These are phyloP conservation scores for Phalanger gymnotis DNA, from an alignment of 2,797 vertebrate species.

Conservation along the genomic window DNA sequence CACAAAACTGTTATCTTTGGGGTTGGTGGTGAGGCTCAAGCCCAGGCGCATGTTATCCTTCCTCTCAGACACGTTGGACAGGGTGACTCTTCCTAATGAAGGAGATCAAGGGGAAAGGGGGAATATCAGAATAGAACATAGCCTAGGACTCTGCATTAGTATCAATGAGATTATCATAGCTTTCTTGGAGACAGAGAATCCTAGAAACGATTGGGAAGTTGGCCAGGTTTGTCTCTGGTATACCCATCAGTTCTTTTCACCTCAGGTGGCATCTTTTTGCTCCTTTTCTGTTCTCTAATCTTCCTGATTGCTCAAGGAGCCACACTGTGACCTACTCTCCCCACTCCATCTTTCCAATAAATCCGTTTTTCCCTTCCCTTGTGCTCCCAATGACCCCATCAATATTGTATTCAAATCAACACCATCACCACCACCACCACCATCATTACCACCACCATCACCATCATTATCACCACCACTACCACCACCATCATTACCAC, in stretches of 20 bases:
- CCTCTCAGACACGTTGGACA: conserved; percentile 97
- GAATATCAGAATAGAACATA: background rate
- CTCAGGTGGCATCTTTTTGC: background rate
- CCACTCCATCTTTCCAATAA: background rate
- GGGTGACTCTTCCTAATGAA: conserved; percentile 94
- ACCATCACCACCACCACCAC: background rate
- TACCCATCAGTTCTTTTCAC: background rate
- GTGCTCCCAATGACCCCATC: background rate
- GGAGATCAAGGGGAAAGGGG: conserved; percentile 52
- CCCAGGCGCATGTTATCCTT: conserved; percentile 99
- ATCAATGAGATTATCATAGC: background rate
- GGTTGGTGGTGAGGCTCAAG: conserved; percentile 94
- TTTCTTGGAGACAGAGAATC: background rate
- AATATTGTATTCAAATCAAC: background rate
- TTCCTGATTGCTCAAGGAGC: background rate
- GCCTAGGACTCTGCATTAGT: background rate
- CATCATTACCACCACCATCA: too few relatives aligned
- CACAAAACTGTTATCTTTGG: conserved; percentile 97
- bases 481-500: too few relatives aligned
- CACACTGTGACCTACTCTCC: background rate
- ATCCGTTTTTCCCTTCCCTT: background rate
- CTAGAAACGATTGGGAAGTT: background rate
- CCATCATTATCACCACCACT: too few relatives aligned
- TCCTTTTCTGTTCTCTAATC: background rate
- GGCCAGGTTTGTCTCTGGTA: background rate